Base-by-base conservation (phyloP, 2,888 invertebrate species). In the Tricholauxania praeusta region DNA sequence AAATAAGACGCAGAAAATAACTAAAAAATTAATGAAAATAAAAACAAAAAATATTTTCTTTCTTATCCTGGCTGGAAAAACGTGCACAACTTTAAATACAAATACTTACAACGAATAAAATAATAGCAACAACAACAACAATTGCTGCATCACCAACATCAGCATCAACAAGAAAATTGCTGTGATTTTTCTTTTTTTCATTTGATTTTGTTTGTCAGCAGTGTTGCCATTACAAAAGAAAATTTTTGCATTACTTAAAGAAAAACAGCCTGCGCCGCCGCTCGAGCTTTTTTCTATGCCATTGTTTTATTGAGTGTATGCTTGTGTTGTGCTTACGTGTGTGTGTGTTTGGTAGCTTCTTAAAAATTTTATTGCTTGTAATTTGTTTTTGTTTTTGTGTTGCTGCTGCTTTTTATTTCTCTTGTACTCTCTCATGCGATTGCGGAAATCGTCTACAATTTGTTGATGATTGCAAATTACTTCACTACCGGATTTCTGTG, bases 391-490 rank as follows among this genome's bases (percentile, higher is more conserved):
- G 12, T 28, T n/a, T 28, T 51, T 5, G 19, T 28, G 49, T n/a
- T 19, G 65, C 52, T 52, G 51, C 22, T 28, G 57, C 17, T n/a
- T 19, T 51, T 64, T 64, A 49, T 48, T 49, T 14, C 49, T 49
- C 57, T 63, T 49, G 47, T 67, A 62, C 70, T 65, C 69, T 74
- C 71, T 72, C 72, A 65, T 71, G 71, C 72, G 72, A 73, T 73
- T 73, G 67, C 67, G 74, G 72, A 75, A 77, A 74, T 77, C 74
- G 75, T 73, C 67, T 74, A 75, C 74, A 73, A 77, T 74, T 75
- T 75, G 75, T 72, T 75, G 76, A 75, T 76, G 75, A 75, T 77
- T 75, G 74, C 75, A 76, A 76, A 75, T 75, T 75, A 76, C 74
- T 72, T 71, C 49, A 68, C 68, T 68, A 68, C 68, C 68, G 68